Conservation (phyloP, 2,797 vertebrate genomes). For the Cetoscarus ocellatus region DNA sequence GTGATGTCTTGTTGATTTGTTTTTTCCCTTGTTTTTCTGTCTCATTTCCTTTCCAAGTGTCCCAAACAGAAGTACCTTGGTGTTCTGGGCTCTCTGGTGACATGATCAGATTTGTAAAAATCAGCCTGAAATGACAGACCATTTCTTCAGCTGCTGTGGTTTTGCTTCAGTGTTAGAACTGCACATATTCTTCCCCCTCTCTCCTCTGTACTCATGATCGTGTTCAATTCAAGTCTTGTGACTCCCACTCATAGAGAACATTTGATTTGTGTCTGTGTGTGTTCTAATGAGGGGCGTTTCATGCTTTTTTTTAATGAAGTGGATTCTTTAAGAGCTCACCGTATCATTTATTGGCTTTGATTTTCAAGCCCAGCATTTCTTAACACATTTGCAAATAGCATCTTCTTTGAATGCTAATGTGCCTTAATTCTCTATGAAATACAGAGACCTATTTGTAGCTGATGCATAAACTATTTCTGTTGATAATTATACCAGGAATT, state of each 20-base stretch:
- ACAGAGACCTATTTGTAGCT: neutral
- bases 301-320: constrained; percentile 13
- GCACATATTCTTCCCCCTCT: constrained; percentile 5
- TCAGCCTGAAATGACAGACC: neutral
- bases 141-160: neutral
- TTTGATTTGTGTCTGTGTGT: constrained; percentile 39
- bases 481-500: neutral
- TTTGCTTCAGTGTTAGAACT: neutral
- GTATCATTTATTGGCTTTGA: neutral
- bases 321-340: neutral
- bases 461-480: neutral
- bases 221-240: constrained; percentile 55
- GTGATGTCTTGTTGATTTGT: constrained; percentile 3
- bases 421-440: neutral
- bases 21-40: constrained; percentile 6
- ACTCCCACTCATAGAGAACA: constrained; percentile 34
- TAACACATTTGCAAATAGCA: neutral
- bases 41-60: neutral
- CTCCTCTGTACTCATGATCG: constrained; percentile 28
- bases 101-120: constrained; percentile 6
- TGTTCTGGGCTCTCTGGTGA: neutral
- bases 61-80: neutral
- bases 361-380: neutral
- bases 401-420: constrained; percentile 37
- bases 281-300: constrained; percentile 6